These are phyloP conservation scores for Luffia ferchaultella DNA, from an alignment of 2,888 invertebrate genomes.

Conservation along the genomic window DNA sequence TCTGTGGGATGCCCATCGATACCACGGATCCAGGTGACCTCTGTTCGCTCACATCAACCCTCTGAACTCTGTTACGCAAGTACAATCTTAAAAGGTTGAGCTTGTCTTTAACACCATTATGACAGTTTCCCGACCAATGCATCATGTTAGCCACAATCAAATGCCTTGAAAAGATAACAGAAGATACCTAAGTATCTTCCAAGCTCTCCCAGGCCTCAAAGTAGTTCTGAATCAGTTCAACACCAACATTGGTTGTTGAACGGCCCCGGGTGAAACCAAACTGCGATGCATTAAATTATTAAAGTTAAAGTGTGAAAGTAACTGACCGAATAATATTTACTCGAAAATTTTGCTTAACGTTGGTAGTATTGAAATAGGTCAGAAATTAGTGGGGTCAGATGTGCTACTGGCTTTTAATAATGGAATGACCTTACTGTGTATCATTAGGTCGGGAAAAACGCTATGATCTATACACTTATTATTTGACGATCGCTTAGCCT, in stretches of 20 bases:
- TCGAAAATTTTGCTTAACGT: constrained; percentile 5
- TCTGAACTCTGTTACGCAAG: neutral
- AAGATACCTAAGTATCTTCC: constrained; percentile 4
- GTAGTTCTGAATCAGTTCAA: constrained; percentile 1
- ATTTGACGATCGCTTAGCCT: no score
- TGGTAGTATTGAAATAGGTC: constrained; percentile 8
- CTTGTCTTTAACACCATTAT: constrained; percentile 5
- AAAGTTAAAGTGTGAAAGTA: constrained; percentile 3
- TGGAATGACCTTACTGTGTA: no score
- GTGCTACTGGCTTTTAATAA: constrained; percentile 4
- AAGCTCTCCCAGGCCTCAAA: constrained; percentile 4
- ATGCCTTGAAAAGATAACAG: constrained; percentile 7
- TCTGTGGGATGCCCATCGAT: neutral
- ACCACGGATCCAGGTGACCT: neutral
- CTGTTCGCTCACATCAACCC: neutral
- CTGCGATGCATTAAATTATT: constrained; percentile 5
- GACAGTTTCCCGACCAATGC: constrained; percentile 4
- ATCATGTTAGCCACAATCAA: constrained; percentile 8
- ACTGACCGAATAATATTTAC: constrained; percentile 4
- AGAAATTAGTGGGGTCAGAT: constrained; percentile 6
- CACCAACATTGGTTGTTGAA: constrained; percentile 4
- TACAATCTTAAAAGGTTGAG: constrained; percentile 3
- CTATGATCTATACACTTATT: no score
- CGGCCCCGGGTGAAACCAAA: constrained; percentile 4
- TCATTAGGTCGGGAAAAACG: no score